Base-by-base conservation (phyloP, 37 sponge, comb jelly and placozoan genomes). In the Halichondria panicea region DNA sequence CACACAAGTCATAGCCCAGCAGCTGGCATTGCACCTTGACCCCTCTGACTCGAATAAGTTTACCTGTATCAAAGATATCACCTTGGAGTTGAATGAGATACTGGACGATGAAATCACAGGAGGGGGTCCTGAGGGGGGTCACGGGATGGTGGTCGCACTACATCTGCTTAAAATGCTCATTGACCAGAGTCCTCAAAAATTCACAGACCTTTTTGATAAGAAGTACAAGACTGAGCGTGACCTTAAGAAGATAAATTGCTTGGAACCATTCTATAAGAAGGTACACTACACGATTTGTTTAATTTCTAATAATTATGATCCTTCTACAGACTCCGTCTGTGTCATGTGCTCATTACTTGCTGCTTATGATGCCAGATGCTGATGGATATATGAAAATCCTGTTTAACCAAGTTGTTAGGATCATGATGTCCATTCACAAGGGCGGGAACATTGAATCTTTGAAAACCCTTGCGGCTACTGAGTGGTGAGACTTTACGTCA, bases 61-160 rank as follows among this genome's bases (percentile, higher is more conserved):
- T 43, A 72, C 43, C 22, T 58, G 72, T 18, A 7, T 77, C 6
- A 25, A 63, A 3, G 64, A 13, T 8, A 24, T 70, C 36, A 48
- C 30, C 12, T 56, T 53, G 3, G 78, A 72, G 32, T 58, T 82
- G 67, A 82, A 82, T 43, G n/a, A 48, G 76, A 7, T 82, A 15
- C 66, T 94, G 58, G 82, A 71, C 53, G 81, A 87, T 54, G 56
- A 52, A 28, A n/a, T 15, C 32, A 80, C 60, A 34, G 91, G 91
- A 31, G 95, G 91, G 25, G 95, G 81, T 1, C 58, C 50, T 7
- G 31, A n/a, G 0, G 81, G 77, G 9, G 95, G 95, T 6, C 91
- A 94, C 50, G 77, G 74, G 15, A 71, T 80, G 65, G 70, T 84
- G 25, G 25, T 92, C 36, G 60, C 79, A 11, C 74, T 87, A 55